Base-by-base conservation (phyloP, 2,113 vertebrate genomes). In the Turnix velox region DNA sequence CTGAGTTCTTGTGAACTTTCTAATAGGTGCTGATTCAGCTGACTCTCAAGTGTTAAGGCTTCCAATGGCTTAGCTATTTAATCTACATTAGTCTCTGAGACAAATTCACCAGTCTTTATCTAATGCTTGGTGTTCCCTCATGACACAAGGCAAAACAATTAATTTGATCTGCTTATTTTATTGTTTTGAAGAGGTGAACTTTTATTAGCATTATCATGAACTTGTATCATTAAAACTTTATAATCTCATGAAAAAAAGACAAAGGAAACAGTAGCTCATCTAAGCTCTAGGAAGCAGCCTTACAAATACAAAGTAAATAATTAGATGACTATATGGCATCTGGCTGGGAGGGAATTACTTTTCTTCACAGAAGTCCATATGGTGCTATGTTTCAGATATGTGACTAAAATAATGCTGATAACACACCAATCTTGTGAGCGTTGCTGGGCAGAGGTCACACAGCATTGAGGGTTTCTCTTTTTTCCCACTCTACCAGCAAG, bases 291-390 rank as follows among this genome's bases (percentile, higher is more conserved):
- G 30, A 76, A 92, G 78, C 22, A 61, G 19, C 16, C 24, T 83
- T 58, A 59, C 17, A 83, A 81, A 87, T 63, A 61, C 8, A 33
- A 57, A n/a, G 35, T 92, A 90, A 92, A 74, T 74, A 89, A 89
- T 92, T 61, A 87, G 46, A 45, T 59, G 18, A 6, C 15, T 72
- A 8, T 37, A 33, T 37, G 46, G 11, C 0, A 0, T 54, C 67
- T 90, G 66, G 35, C 31, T 78, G 57, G 61, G 52, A 67, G 27
- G 23, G 69, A 71, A 51, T 68, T 83, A 40, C 28, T 95, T 66
- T 91, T 69, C 59, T 52, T 78, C 33, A 61, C 25, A 80, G 49
- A 18, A 93, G 55, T 33, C 35, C 0, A 1, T 30, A n/a, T 2
- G 10, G 35, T 23, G 12, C 6, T 3, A 0, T 33, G 30, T 77